These are phyloP conservation scores for Scaeva pyrastri DNA, from an alignment of 2,888 invertebrate genomes.

Conservation along the genomic window DNA sequence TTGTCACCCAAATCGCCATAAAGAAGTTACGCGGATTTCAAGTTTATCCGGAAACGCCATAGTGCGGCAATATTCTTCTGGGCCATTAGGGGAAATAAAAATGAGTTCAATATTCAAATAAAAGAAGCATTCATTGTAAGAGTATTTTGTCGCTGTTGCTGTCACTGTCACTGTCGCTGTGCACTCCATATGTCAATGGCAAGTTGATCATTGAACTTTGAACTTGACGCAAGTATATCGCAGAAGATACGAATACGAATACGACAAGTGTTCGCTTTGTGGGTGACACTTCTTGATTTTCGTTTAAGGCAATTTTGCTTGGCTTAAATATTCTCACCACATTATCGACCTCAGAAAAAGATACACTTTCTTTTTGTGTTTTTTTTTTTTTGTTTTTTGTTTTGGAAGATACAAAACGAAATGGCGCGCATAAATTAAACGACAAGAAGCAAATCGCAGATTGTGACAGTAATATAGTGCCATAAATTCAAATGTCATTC, in stretches of 20 bases:
- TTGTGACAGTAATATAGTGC: conserved; percentile 55
- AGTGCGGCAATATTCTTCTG: conserved; percentile 47
- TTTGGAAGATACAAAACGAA: neutral
- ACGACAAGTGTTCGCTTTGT: neutral
- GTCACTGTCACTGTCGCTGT: too few relatives aligned
- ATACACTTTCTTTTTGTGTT: neutral
- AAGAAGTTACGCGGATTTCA: conserved; percentile 62
- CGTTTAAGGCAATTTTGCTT: conserved; percentile 25
- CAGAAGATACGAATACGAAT: too few relatives aligned
- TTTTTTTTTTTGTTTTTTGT: neutral
- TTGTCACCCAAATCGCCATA: conserved; percentile 35
- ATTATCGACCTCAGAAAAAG: conserved; percentile 53
- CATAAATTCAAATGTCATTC: conserved; percentile 71
- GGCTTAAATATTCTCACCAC: conserved; percentile 60
- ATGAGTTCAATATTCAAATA: conserved; percentile 75
- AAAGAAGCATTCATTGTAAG: conserved; percentile 62
- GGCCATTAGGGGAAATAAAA: conserved; percentile 74
- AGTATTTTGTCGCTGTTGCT: conserved; percentile 18
- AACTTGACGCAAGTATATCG: conserved; percentile 51
- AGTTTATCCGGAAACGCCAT: conserved; percentile 68
- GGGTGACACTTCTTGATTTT: conserved; percentile 45
- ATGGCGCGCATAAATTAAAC: conserved; percentile 69
- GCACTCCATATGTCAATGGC: conserved; percentile 60
- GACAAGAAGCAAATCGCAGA: conserved; percentile 70
- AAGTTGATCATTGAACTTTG: conserved; percentile 75